These are phyloP conservation scores for Echinarachnius parma DNA, from an alignment of 53 echinoderm and acorn worm genomes.

Conservation along the genomic window DNA sequence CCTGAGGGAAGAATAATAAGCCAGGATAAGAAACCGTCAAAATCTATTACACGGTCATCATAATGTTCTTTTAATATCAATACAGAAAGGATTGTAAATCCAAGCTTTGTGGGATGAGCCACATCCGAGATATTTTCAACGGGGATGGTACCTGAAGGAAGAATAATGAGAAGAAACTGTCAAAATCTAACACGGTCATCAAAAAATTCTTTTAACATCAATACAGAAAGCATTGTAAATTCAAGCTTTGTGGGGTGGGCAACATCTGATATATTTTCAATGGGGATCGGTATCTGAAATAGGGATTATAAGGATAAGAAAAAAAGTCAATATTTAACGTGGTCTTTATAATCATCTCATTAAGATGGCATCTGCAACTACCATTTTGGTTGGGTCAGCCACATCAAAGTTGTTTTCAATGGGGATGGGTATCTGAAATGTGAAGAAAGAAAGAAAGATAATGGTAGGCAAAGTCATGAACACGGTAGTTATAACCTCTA, in stretches of 20 bases:
- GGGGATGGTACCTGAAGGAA: slow-evolving; percentile 54
- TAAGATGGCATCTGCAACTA: slow-evolving; percentile 82
- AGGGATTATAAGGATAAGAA: slow-evolving; percentile 15
- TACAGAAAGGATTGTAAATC: slow-evolving; percentile 79
- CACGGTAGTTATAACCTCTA: too few relatives aligned
- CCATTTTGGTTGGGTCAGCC: slow-evolving; percentile 70
- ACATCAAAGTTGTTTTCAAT: slow-evolving; percentile 44
- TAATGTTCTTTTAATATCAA: too few relatives aligned
- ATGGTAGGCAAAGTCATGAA: too few relatives aligned
- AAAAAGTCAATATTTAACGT: too few relatives aligned
- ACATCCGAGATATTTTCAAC: slow-evolving; percentile 46
- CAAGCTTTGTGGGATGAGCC: slow-evolving; percentile 72
- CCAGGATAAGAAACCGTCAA: too few relatives aligned
- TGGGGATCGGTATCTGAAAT: slow-evolving; percentile 58
- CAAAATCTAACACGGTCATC: too few relatives aligned
- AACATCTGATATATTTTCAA: slow-evolving; percentile 42
- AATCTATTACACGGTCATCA: too few relatives aligned
- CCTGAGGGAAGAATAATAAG: slow-evolving; percentile 38
- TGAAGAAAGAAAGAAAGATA: slow-evolving; percentile 12
- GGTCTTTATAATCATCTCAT: too few relatives aligned
- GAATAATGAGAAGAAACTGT: too few relatives aligned
- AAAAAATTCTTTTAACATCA: too few relatives aligned
- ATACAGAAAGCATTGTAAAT: too few relatives aligned
- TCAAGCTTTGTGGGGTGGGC: slow-evolving; percentile 77
- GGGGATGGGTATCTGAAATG: slow-evolving; percentile 54